These are phyloP conservation scores for Vollenhovia emeryi DNA, from an alignment of 1,140 invertebrate species.

Conservation along the genomic window DNA sequence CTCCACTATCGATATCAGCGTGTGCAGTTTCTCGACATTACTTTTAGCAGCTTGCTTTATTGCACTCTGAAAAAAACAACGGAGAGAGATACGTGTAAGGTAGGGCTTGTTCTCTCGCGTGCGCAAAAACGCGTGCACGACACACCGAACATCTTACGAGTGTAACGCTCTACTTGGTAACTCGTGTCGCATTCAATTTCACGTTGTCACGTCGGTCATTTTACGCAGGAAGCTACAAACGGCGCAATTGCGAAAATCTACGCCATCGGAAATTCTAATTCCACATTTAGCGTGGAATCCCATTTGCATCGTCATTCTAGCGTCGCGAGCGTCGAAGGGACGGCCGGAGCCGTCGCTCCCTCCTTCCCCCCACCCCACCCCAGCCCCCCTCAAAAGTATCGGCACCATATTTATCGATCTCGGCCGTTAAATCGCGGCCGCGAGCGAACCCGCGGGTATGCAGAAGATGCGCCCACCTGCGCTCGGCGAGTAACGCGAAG, in stretches of 20 bases:
- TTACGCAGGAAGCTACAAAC: background rate
- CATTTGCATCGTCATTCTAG: background rate
- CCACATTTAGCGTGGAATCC: background rate
- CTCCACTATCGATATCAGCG: conserved; percentile 85
- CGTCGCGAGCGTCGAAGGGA: background rate
- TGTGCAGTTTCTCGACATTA: conserved; percentile 86
- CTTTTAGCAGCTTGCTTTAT: conserved; percentile 87
- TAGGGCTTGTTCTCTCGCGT: background rate
- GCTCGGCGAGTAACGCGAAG: conserved; percentile 11
- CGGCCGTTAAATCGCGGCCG: background rate
- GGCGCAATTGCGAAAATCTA: background rate
- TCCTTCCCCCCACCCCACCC: too few species aligned
- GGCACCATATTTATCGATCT: background rate
- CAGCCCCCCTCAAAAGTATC: background rate
- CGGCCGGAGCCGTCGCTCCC: background rate
- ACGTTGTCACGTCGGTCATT: background rate
- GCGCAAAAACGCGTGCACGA: background rate
- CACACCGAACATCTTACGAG: background rate
- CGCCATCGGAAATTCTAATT: background rate
- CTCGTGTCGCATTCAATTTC: background rate
- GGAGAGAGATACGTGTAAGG: conserved; percentile 41
- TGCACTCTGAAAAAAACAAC: conserved; percentile 85
- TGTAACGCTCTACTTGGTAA: background rate
- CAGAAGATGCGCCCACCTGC: conserved; percentile 22
- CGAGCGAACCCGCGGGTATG: background rate